Evolutionary conservation across 2,888 invertebrate genomes (phyloP), one percentile per base, ranked within the genome.

Genomic region (Drosophila mulleri): DNA sequence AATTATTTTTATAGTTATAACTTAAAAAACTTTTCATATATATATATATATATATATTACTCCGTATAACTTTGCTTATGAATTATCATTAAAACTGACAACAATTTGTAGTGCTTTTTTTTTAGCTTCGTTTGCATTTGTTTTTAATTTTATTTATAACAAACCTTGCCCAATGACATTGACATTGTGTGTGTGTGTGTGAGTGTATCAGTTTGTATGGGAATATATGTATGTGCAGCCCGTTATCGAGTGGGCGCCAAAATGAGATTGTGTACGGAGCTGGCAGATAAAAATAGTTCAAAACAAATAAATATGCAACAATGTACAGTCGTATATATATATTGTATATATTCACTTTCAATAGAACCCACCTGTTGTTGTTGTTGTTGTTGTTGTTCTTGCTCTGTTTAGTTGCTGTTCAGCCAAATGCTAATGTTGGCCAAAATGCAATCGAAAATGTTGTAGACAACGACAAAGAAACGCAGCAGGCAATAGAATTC

Each of bases 341-440:
- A 50, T 16, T 56, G 16, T 8, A 65, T 9, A 16, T 64, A 61
- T 83, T 83, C 53, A 67, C 66, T 67, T 78, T 78, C 65, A 52
- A 50, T 44, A n/a, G 23, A 52, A 74, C 82, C 82, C 90, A 84
- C 83, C 83, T 84, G 83, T 84, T 83, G 89, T 83, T 84, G 69
- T 87, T 81, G 58, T 18, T 37, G 37, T 23, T 35, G 32, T 14
- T 52, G 52, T 3, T 63, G 16, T 65, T 72, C 16, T 62, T 56
- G 39, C 23, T 63, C 41, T 37, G 37, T 18, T n/a, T 29, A 26
- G 26, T 37, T 37, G 58, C 18, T 64, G 56, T 18, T 16, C 16
- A 58, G 39, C 56, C 62, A 67, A 48, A 32, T 9, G n/a, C 12
- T 37, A 16, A 67, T 20, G 44, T n/a, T 39, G 29, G 16, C 41